Conservation (phyloP, 2,888 invertebrate species). For the Nephrocerus scutellatus region DNA sequence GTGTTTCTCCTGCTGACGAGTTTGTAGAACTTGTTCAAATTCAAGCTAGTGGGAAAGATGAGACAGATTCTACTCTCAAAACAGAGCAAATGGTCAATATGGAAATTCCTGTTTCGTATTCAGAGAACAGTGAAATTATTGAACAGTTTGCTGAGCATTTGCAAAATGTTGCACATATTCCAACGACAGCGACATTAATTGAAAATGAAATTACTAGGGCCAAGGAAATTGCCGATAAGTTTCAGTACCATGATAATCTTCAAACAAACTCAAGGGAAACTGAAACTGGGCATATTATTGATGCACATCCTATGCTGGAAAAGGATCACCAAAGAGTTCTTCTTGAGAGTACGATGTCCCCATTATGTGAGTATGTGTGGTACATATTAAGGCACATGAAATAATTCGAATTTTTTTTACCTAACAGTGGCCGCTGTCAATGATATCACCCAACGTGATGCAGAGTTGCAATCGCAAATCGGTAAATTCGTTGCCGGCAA, state of each 20-base stretch:
- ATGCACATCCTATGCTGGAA: slow-evolving; percentile 13
- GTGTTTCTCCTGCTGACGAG: slow-evolving; percentile 7
- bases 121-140: too few species aligned
- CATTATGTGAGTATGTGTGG: slow-evolving; percentile 30
- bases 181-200: too few species aligned
- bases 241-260: too few species aligned
- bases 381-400: neutral
- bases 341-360: slow-evolving; percentile 29
- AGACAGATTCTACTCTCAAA: too few species aligned
- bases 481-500: too few species aligned
- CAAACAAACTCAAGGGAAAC: slow-evolving; percentile 5
- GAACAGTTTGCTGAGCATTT: slow-evolving; percentile 8
- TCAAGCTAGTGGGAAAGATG: slow-evolving; percentile 6
- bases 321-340: slow-evolving; percentile 26
- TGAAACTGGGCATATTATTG: slow-evolving; percentile 10
- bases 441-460: slow-evolving; percentile 28
- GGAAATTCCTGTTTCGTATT: too few species aligned
- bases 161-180: too few species aligned
- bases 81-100: too few species aligned
- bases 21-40: slow-evolving; percentile 21
- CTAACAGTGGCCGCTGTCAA: slow-evolving; percentile 30
- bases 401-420: neutral
- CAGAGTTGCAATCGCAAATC: slow-evolving; percentile 25
- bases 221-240: too few species aligned
- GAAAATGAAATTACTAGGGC: too few species aligned